A percentile compares a stretch with the other conserved stretches of the same genome.
Evolutionary conservation across 2,888 invertebrate genomes (phyloP).

Genomic region (Troides helena): DNA sequence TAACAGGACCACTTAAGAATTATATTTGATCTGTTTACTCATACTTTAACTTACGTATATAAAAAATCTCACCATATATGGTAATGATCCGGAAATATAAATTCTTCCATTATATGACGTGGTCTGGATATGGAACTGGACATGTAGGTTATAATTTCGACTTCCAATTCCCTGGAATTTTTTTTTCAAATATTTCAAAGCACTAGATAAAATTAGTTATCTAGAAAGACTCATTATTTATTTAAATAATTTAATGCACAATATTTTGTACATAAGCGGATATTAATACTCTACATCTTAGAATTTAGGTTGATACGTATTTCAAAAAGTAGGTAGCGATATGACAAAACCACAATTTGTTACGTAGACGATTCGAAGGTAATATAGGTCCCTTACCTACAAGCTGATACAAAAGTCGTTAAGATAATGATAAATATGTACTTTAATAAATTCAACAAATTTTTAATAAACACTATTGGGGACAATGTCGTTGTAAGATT

Average conservation of each 20-base stretch:
- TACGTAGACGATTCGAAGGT: conserved; percentile 40
- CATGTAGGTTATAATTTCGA: too few species aligned
- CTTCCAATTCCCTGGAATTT: too few species aligned
- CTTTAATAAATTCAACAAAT: conserved; percentile 1
- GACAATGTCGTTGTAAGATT: neutral
- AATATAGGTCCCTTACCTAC: conserved; percentile 52
- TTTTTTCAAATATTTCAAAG: too few species aligned
- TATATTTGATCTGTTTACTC: neutral
- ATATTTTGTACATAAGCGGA: too few species aligned
- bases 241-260: too few species aligned
- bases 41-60: neutral
- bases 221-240: too few species aligned
- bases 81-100: neutral
- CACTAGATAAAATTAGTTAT: too few species aligned
- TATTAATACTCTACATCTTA: neutral
- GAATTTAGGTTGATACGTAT: conserved; percentile 25
- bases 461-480: conserved; percentile 2
- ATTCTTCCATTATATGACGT: neutral
- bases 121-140: neutral
- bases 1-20: too few species aligned
- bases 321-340: conserved; percentile 26
- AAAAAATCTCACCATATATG: neutral
- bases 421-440: conserved; percentile 46
- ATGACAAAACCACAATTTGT: conserved; percentile 48
- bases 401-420: conserved; percentile 58